A percentile compares a stretch with the other conserved stretches of the same genome.
phyloP scores from a whole-genome alignment of 2,797 vertebrate genomes.

The Lacerta viridis region DNA sequence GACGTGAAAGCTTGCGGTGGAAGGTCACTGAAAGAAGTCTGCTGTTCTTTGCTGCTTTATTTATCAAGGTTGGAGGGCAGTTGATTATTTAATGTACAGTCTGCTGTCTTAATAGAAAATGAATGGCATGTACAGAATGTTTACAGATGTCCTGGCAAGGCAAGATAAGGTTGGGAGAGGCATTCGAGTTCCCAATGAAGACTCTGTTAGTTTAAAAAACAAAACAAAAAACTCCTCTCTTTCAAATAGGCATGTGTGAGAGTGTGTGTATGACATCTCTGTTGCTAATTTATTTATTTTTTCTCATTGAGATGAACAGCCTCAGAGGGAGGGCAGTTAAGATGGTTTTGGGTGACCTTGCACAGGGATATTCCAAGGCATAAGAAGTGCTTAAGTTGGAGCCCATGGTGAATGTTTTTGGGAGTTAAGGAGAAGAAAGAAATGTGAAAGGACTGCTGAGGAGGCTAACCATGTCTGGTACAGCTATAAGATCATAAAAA shows the following conservation, averaged over 20 bases:
- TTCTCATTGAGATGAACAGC: not conserved
- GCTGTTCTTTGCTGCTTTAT: constrained; percentile 10
- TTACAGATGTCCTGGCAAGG: constrained; percentile 1
- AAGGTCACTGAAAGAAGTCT: not conserved
- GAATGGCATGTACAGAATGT: not conserved
- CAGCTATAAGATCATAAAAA: too few species aligned
- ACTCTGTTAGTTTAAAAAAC: not conserved
- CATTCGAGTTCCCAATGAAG: too few species aligned
- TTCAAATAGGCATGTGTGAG: not conserved
- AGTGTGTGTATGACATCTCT: not conserved
- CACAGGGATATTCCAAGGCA: not conserved
- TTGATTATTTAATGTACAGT: constrained; percentile 25
- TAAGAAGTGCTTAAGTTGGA: not conserved
- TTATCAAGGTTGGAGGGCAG: constrained; percentile 6
- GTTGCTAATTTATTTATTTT: not conserved
- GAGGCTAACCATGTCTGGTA: too few species aligned
- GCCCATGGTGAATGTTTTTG: not conserved
- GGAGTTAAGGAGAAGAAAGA: not conserved
- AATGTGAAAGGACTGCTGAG: not conserved
- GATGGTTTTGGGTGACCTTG: not conserved
- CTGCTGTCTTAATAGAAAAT: not conserved
- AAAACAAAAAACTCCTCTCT: not conserved
- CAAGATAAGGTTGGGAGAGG: not conserved
- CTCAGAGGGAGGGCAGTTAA: not conserved
- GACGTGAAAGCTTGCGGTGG: not conserved